Conservation (phyloP, 2,113 vertebrate genomes). For the Rutilus rutilus region DNA sequence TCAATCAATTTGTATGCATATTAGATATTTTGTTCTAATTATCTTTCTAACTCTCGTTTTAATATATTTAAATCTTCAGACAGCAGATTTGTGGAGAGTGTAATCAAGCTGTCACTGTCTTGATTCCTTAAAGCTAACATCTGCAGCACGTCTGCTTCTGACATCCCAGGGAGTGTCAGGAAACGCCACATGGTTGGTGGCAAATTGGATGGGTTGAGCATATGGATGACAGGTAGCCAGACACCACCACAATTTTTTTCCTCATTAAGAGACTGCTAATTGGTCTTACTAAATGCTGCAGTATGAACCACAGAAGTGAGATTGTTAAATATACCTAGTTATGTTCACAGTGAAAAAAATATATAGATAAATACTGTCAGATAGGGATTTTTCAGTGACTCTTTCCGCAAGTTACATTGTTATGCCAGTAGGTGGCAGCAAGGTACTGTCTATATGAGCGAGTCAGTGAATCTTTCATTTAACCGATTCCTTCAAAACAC, state of each 20-base stretch:
- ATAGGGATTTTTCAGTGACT: not conserved
- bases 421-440: not conserved
- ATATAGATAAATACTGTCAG: not conserved
- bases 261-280: slow-evolving; percentile 59
- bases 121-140: slow-evolving; percentile 64
- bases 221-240: slow-evolving; percentile 67
- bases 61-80: slow-evolving; percentile 1
- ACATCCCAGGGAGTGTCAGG: slow-evolving; percentile 55
- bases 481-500: not conserved
- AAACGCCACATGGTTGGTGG: slow-evolving; percentile 54
- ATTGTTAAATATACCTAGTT: slow-evolving; percentile 1
- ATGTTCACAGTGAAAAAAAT: not conserved
- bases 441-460: not conserved
- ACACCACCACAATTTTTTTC: slow-evolving; percentile 60
- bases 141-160: slow-evolving; percentile 68
- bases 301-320: not conserved
- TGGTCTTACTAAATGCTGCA: not conserved
- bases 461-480: not conserved
- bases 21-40: slow-evolving; percentile 16
- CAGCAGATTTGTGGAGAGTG: slow-evolving; percentile 51
- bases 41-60: not conserved
- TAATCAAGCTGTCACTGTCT: slow-evolving; percentile 74
- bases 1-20: not conserved
- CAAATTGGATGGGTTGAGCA: slow-evolving; percentile 61
- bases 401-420: not conserved